Evolutionary conservation across 2,797 vertebrate species (phyloP).

Genomic region (Sylvilagus floridanus): DNA sequence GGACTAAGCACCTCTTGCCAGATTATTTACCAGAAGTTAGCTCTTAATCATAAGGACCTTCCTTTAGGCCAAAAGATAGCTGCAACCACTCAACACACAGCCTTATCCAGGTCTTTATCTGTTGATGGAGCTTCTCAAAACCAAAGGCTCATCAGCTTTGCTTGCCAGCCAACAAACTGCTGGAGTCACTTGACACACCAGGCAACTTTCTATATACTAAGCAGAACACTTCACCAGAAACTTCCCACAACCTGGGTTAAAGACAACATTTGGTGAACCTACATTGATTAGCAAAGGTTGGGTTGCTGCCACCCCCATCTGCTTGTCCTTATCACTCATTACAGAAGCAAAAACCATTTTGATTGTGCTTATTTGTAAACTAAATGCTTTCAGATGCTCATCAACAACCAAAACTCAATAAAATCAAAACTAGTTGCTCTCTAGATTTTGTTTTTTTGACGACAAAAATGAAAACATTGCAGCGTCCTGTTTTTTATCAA

Average conservation of each 20-base stretch:
- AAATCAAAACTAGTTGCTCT: not conserved
- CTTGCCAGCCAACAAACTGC: not conserved
- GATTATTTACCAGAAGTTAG: constrained; percentile 9
- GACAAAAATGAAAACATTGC: not conserved
- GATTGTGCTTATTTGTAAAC: constrained; percentile 48
- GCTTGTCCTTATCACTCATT: not conserved
- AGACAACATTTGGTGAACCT: constrained; percentile 5
- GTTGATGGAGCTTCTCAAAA: not conserved
- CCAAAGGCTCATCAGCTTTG: not conserved
- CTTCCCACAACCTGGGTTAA: not conserved
- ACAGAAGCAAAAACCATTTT: not conserved
- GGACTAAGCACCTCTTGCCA: not conserved
- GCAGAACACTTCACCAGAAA: constrained; percentile 11
- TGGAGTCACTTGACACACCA: not conserved
- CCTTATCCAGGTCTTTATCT: not conserved
- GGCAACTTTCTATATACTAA: not conserved
- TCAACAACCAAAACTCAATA: constrained; percentile 10
- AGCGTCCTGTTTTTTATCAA: not conserved
- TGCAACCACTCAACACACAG: not conserved
- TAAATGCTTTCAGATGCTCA: constrained; percentile 38
- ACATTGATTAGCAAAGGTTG: not conserved
- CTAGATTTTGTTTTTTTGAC: not conserved
- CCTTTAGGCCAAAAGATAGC: constrained; percentile 2
- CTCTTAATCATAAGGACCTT: not conserved
- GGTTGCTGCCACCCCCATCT: not conserved